Evolutionary conservation across 2,888 invertebrate species (phyloP), one percentile per base, ranked within the genome.

Genomic region (Heliconius aoede): DNA sequence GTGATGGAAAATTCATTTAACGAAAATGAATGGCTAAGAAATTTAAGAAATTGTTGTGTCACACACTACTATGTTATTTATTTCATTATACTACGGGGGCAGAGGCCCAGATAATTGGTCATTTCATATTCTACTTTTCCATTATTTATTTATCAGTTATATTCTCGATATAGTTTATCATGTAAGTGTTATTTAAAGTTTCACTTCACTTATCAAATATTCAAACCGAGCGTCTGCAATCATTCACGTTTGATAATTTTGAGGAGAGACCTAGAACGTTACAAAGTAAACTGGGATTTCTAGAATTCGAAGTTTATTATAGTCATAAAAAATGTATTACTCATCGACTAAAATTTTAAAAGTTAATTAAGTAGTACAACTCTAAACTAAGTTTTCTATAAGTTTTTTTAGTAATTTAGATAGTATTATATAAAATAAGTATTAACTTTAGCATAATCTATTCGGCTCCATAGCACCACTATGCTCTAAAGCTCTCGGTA

Each of bases 401-500:
- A 11, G 3, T 11, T 60, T 46, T n/a, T 21, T 71, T 74, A 76
- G 76, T 81, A 80, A 76, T 55, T 64, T 58, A 60, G 60, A 36
- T n/a, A 60, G 68, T 79, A 77, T 72, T 62, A 62, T 62, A 62
- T 65, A 68, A 78, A 76, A 71, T 74, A 82, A 82, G 82, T 79
- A 69, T 76, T 81, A 82, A 74, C 74, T 58, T 60, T 84, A 86
- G 84, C 84, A 80, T 82, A 84, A 84, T 82, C 77, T 84, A 83
- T 85, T 88, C 87, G 93, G 92, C 92, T 92, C 93, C 93, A 93
- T 92, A 86, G 91, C 93, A 93, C 93, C 93, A 93, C 93, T 93
- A 88, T 91, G 92, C 91, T 92, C 89, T 90, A 83, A 89, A 85
- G 92, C 91, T 92, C 90, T 86, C 86, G 86, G 84, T 88, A 86